phyloP scores from a whole-genome alignment of 2,113 vertebrate genomes.

The Dicerorhinus sumatrensis region DNA sequence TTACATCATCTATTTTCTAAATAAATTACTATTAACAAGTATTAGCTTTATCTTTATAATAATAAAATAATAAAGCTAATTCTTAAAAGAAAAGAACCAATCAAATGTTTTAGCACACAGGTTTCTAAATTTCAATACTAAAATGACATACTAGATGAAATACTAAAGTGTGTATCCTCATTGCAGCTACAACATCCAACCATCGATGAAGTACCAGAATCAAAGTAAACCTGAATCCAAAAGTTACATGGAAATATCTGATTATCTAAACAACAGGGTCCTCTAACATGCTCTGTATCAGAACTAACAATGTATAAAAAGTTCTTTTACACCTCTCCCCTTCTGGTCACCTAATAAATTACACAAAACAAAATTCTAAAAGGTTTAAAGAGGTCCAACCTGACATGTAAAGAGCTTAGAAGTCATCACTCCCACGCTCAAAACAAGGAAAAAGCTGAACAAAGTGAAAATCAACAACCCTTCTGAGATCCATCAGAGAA shows the following conservation, averaged over 20 bases:
- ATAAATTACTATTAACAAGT: not conserved
- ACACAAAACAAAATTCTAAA: not conserved
- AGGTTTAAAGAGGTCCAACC: not conserved
- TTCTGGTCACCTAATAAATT: not conserved
- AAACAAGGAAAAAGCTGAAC: not conserved
- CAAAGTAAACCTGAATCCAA: not conserved
- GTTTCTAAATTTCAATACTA: not conserved
- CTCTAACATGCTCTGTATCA: not conserved
- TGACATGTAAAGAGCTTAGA: not conserved
- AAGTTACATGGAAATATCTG: not conserved
- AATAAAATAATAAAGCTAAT: not conserved
- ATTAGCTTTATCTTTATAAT: not conserved
- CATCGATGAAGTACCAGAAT: not conserved
- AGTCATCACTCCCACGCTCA: not conserved
- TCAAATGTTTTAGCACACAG: not conserved
- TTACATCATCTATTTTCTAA: slow-evolving; percentile 5
- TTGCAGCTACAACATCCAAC: not conserved
- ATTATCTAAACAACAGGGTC: not conserved
- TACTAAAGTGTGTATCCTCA: not conserved
- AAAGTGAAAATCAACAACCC: not conserved
- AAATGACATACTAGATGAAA: not conserved
- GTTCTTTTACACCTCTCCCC: not conserved
- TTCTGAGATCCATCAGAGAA: not conserved
- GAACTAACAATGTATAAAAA: not conserved
- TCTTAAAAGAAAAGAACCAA: not conserved